Percentiles rank a stretch among this genome's conserved stretches.
phyloP scores from a whole-genome alignment of 2,113 vertebrate genomes.

The Paratilapia polleni region DNA sequence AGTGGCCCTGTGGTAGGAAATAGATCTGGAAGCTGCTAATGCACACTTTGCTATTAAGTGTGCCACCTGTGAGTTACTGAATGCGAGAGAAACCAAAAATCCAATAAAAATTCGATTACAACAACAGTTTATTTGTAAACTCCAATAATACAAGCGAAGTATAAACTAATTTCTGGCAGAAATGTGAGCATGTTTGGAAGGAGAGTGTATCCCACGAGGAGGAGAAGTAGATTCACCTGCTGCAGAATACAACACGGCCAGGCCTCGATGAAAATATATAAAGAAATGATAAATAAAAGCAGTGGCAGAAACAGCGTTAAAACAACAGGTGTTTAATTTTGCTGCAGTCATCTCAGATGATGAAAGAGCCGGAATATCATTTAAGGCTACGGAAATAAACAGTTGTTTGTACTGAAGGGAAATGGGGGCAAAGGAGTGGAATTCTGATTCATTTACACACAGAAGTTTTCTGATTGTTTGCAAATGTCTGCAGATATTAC shows the following conservation, averaged over 20 bases:
- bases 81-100: slow-evolving; percentile 23
- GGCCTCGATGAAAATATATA: slow-evolving; percentile 7
- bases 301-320: not conserved
- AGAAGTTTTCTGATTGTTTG: not conserved
- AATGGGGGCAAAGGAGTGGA: not conserved
- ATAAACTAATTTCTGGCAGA: slow-evolving; percentile 29
- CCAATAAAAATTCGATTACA: slow-evolving; percentile 64
- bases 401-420: not conserved
- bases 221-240: slow-evolving; percentile 31
- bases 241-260: not conserved
- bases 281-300: slow-evolving; percentile 35
- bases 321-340: slow-evolving; percentile 60
- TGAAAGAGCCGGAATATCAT: slow-evolving; percentile 19
- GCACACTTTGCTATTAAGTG: slow-evolving; percentile 36
- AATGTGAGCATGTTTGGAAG: not conserved
- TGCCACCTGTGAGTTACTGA: slow-evolving; percentile 46
- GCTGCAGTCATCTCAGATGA: slow-evolving; percentile 15
- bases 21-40: slow-evolving; percentile 48
- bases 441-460: not conserved
- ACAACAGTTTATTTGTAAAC: slow-evolving; percentile 33
- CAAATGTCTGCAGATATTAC: not conserved
- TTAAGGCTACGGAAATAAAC: not conserved
- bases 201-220: slow-evolving; percentile 36
- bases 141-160: slow-evolving; percentile 11
- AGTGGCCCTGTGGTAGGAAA: slow-evolving; percentile 21